phyloP scores from a whole-genome alignment of 2,797 vertebrate genomes.

The Megaceryle alcyon region DNA sequence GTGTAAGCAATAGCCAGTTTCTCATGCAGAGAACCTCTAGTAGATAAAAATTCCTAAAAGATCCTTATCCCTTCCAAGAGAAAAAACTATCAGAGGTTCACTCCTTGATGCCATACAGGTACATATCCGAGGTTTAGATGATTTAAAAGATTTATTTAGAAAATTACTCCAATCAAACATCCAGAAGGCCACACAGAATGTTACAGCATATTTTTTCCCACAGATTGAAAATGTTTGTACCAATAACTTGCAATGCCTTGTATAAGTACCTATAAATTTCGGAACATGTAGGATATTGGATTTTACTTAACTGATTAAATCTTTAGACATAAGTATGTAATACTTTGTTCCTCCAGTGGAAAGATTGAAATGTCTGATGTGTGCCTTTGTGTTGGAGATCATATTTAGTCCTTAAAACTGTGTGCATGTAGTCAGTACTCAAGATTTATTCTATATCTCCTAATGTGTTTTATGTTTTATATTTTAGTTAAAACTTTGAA shows the following conservation, averaged over 20 bases:
- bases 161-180: not conserved
- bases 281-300: not conserved
- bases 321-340: slow-evolving; percentile 7
- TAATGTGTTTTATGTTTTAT: not conserved
- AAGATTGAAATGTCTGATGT: not conserved
- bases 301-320: not conserved
- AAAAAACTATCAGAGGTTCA: not conserved
- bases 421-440: not conserved
- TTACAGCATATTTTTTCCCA: not conserved
- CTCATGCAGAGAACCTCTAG: not conserved
- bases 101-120: not conserved
- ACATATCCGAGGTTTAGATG: not conserved
- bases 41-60: not conserved
- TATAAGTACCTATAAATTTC: not conserved
- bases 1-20: not conserved
- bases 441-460: not conserved
- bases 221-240: not conserved
- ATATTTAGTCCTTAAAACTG: not conserved
- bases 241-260: not conserved
- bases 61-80: not conserved
- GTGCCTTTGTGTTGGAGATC: not conserved
- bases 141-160: not conserved
- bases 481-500: not conserved
- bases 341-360: not conserved
- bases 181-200: not conserved